Evolutionary conservation across 2,888 invertebrate species (phyloP).

Genomic region (Stenodema calcarata): DNA sequence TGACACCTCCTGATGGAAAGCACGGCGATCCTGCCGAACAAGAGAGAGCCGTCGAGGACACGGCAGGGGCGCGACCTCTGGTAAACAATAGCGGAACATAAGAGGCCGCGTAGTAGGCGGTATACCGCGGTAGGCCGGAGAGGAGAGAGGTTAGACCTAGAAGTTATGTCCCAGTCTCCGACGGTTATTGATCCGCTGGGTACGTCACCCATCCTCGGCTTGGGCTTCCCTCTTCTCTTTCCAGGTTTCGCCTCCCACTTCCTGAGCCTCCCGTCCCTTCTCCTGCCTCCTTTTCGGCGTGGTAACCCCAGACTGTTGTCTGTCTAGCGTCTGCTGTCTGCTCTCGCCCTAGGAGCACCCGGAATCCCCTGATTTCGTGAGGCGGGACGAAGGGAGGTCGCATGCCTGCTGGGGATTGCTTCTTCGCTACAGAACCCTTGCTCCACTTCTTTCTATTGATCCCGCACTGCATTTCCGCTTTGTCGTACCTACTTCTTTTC

Average conservation of each 20-base stretch:
- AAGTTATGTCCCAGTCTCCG: slow-evolving; percentile 30
- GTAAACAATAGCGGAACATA: slow-evolving; percentile 1
- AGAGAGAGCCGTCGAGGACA: not conserved
- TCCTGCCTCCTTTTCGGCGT: not conserved
- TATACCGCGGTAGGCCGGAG: not conserved
- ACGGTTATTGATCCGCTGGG: slow-evolving; percentile 32
- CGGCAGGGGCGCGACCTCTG: not conserved
- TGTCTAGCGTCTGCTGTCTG: slow-evolving; percentile 33
- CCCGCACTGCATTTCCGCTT: not conserved
- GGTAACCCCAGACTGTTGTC: slow-evolving; percentile 25
- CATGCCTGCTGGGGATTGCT: not conserved
- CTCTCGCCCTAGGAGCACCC: slow-evolving; percentile 14
- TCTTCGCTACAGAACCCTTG: not conserved
- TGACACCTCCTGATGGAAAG: not conserved
- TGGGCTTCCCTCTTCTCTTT: not conserved
- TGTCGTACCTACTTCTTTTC: no score
- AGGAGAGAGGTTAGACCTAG: slow-evolving; percentile 3
- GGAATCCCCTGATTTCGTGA: not conserved
- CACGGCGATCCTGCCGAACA: not conserved
- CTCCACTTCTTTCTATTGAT: not conserved
- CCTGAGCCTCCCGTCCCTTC: not conserved
- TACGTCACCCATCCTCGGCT: slow-evolving; percentile 26
- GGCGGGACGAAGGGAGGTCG: not conserved
- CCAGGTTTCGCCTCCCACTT: not conserved
- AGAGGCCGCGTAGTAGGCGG: not conserved